Evolutionary conservation across 2,113 vertebrate genomes (phyloP).

Genomic region (Corythoichthys intestinalis): DNA sequence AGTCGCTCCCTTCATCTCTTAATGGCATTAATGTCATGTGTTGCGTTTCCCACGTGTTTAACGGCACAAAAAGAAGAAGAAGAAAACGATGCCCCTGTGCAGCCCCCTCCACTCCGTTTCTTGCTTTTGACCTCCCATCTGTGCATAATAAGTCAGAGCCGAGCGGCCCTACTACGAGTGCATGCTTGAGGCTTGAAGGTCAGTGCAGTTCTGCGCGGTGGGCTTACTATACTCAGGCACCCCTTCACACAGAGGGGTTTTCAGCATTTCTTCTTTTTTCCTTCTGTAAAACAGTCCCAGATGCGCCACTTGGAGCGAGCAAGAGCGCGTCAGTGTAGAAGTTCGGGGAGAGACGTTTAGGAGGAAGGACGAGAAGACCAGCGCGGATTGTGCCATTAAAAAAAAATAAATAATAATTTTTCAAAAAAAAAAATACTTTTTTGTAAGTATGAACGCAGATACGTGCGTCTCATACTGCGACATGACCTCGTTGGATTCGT

Average conservation of each 20-base stretch:
- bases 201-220: conserved; percentile 31
- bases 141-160: conserved; percentile 50
- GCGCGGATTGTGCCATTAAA: conserved; percentile 39
- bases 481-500: conserved; percentile 97
- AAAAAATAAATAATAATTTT: conserved; percentile 14
- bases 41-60: conserved; percentile 65
- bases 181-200: conserved; percentile 45
- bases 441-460: conserved; percentile 97
- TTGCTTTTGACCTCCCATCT: conserved; percentile 68
- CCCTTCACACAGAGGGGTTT: conserved; percentile 78
- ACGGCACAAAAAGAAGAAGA: conserved; percentile 5
- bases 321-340: conserved; percentile 55
- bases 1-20: conserved; percentile 58
- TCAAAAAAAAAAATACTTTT: conserved; percentile 25
- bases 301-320: conserved; percentile 67
- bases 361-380: conserved; percentile 56
- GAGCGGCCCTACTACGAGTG: conserved; percentile 51
- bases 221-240: conserved; percentile 64
- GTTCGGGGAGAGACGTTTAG: conserved; percentile 43
- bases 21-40: conserved; percentile 73
- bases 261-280: conserved; percentile 83
- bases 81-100: conserved; percentile 37
- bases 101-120: conserved; percentile 35
- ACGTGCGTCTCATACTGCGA: conserved; percentile 97
- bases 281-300: conserved; percentile 81